phyloP scores from a whole-genome alignment of 2,113 vertebrate species.

The Colinus virginianus region DNA sequence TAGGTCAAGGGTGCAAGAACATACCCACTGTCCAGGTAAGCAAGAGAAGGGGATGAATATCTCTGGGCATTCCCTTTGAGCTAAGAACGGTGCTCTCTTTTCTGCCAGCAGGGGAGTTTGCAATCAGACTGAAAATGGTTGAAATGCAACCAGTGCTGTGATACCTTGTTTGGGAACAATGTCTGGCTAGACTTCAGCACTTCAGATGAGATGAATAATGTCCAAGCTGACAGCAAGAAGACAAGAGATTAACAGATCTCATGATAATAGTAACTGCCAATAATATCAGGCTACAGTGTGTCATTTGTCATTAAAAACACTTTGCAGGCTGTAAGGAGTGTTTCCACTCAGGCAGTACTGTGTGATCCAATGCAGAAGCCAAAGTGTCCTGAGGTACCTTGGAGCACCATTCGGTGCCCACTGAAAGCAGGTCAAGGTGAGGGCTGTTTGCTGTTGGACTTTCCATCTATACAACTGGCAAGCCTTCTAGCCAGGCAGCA shows the following conservation, averaged over 20 bases:
- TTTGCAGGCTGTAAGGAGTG: background rate
- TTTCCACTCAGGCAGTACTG: background rate
- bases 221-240: background rate
- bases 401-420: background rate
- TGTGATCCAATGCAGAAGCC: slow-evolving; percentile 8
- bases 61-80: background rate
- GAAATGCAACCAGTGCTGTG: background rate
- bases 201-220: background rate
- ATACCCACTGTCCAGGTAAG: background rate
- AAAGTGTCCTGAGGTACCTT: background rate
- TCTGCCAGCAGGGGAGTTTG: background rate
- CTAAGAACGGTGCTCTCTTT: background rate
- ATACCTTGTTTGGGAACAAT: background rate
- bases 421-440: background rate
- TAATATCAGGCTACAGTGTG: background rate
- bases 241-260: background rate
- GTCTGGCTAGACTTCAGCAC: background rate
- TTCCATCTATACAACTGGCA: background rate
- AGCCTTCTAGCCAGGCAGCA: background rate
- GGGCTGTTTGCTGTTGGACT: background rate
- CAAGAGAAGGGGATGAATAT: background rate
- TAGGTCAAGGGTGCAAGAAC: background rate
- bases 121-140: background rate
- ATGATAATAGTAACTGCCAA: background rate
- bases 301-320: slow-evolving; percentile 55